Percentiles rank a stretch among this genome's conserved stretches.
These are phyloP conservation scores for Listrodromus nycthemerus DNA, from an alignment of 2,888 invertebrate genomes.

Conservation along the genomic window DNA sequence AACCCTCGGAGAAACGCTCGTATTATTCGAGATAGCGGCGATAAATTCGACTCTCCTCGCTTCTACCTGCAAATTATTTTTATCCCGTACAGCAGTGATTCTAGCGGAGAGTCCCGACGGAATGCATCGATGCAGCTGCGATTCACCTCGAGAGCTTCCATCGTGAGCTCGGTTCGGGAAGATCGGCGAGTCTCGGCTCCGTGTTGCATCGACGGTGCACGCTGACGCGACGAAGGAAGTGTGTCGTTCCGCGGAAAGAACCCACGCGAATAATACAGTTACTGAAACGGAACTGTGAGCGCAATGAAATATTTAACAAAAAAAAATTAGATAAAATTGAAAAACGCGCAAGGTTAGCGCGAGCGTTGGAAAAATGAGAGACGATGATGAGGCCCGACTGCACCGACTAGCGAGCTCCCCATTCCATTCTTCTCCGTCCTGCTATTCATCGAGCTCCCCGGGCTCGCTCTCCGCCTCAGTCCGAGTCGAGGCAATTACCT, in stretches of 20 bases:
- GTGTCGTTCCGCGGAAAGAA: constrained; percentile 45
- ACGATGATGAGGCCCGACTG: constrained; percentile 65
- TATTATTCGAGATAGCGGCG: constrained; percentile 69
- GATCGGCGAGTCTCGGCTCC: constrained; percentile 32
- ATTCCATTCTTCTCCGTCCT: not conserved
- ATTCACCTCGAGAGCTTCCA: constrained; percentile 25
- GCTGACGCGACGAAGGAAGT: constrained; percentile 51
- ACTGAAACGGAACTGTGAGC: constrained; percentile 50
- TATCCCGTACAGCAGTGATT: constrained; percentile 37
- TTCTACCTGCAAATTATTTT: constrained; percentile 62
- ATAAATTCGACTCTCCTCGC: constrained; percentile 64
- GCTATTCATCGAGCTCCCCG: constrained; percentile 22
- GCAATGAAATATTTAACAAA: no score
- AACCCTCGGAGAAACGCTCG: constrained; percentile 57
- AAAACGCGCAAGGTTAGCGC: constrained; percentile 25
- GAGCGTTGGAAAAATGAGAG: constrained; percentile 56
- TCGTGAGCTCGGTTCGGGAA: not conserved
- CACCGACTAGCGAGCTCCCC: constrained; percentile 3
- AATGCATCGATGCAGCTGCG: constrained; percentile 39
- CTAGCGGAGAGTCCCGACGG: not conserved
- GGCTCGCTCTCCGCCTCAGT: constrained; percentile 69
- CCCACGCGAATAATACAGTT: constrained; percentile 59
- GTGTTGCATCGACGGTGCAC: constrained; percentile 49
- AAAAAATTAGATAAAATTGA: no score
- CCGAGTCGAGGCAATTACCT: constrained; percentile 82